Percentiles rank a stretch among this genome's conserved stretches.
These are phyloP conservation scores for Hipposideros armiger DNA, from an alignment of 2,113 vertebrate species.

Conservation along the genomic window DNA sequence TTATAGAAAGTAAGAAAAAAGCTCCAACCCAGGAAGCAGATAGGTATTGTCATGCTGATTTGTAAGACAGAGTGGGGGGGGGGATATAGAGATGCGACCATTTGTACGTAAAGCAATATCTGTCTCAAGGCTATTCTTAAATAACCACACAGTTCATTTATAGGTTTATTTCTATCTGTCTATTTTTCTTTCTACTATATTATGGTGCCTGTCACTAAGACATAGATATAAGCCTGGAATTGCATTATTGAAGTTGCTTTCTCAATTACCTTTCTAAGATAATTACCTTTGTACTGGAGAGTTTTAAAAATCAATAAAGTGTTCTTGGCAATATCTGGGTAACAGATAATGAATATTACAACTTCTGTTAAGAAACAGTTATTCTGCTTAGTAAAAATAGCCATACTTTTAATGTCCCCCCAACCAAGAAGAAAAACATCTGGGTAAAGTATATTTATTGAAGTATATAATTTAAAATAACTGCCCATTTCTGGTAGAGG, in stretches of 20 bases:
- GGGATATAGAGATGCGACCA: neutral
- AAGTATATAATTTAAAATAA: slow-evolving; percentile 38
- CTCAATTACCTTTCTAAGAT: slow-evolving; percentile 66
- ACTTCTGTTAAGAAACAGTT: slow-evolving; percentile 34
- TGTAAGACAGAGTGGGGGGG: neutral
- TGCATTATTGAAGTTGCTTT: slow-evolving; percentile 64
- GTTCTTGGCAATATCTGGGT: slow-evolving; percentile 39
- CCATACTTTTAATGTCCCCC: slow-evolving; percentile 6
- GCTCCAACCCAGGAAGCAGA: neutral
- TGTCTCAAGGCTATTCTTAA: slow-evolving; percentile 51
- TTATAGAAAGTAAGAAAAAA: slow-evolving; percentile 46
- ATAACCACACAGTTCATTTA: slow-evolving; percentile 55
- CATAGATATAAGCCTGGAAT: slow-evolving; percentile 54
- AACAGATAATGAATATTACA: slow-evolving; percentile 60
- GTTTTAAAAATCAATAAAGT: slow-evolving; percentile 72
- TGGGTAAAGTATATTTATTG: slow-evolving; percentile 46
- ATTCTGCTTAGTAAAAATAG: slow-evolving; percentile 60
- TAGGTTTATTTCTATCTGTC: slow-evolving; percentile 25
- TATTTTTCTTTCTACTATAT: slow-evolving; percentile 51
- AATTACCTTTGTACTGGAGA: slow-evolving; percentile 63
- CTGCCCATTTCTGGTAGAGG: neutral
- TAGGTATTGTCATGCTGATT: slow-evolving; percentile 18
- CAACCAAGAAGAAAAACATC: neutral
- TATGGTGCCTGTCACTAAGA: slow-evolving; percentile 58
- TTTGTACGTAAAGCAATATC: slow-evolving; percentile 33